phyloP scores from a whole-genome alignment of 1,140 invertebrate species.

The Sycobia sp. region DNA sequence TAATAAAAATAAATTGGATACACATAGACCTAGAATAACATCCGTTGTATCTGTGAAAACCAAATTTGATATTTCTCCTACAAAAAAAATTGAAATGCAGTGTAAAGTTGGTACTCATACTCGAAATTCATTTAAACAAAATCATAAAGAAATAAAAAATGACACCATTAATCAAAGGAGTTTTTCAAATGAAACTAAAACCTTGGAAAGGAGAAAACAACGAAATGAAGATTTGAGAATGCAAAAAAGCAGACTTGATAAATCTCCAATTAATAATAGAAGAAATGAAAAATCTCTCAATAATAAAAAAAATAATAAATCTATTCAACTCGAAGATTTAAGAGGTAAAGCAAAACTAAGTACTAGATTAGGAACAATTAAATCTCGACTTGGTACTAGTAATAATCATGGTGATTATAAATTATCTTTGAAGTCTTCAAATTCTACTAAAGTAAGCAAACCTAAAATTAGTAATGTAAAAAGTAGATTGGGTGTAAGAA shows the following conservation, averaged over 20 bases:
- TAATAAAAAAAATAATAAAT: constrained; percentile 36
- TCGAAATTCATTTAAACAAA: constrained; percentile 8
- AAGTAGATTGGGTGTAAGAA: constrained; percentile 58
- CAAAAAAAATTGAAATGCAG: constrained; percentile 49
- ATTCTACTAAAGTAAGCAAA: constrained; percentile 51
- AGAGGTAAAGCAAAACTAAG: constrained; percentile 38
- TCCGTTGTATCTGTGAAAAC: constrained; percentile 57
- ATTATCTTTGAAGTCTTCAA: constrained; percentile 15
- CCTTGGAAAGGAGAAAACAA: constrained; percentile 31
- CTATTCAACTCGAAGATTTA: constrained; percentile 28
- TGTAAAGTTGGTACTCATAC: constrained; percentile 12
- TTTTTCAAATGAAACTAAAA: constrained; percentile 34
- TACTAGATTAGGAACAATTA: constrained; percentile 41
- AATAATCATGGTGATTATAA: constrained; percentile 15
- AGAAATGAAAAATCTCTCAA: constrained; percentile 38
- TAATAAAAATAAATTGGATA: constrained; percentile 49
- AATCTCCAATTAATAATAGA: constrained; percentile 41
- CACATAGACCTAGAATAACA: constrained; percentile 53
- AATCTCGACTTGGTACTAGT: constrained; percentile 46
- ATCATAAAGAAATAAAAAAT: constrained; percentile 3
- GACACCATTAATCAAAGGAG: constrained; percentile 16
- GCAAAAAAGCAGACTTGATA: constrained; percentile 32
- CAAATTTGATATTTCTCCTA: constrained; percentile 44
- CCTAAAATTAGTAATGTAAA: constrained; percentile 58
- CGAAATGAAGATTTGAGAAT: constrained; percentile 25